Conservation (phyloP, 1,140 invertebrate species). For the Schmidtea mediterranea region DNA sequence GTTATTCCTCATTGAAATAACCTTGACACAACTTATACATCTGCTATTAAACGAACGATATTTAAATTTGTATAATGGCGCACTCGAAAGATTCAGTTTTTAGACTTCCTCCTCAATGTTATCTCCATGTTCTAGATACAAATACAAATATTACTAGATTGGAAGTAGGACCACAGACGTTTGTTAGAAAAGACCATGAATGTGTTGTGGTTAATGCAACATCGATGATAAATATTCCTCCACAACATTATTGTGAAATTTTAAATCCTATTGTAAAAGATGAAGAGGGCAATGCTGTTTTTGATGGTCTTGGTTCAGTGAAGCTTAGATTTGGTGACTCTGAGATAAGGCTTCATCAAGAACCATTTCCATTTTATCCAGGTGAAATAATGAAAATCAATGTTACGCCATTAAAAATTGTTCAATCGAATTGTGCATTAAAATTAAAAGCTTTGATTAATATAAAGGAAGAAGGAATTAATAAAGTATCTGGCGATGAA, state of each 20-base stretch:
- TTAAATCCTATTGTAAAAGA: constrained; percentile 27
- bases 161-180: constrained; percentile 30
- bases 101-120: constrained; percentile 29
- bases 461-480: constrained; percentile 23
- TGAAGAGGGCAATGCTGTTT: constrained; percentile 13
- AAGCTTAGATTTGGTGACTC: constrained; percentile 28
- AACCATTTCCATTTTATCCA: constrained; percentile 33
- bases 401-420: constrained; percentile 27
- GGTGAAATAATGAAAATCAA: constrained; percentile 27
- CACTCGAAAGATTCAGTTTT: constrained; percentile 18
- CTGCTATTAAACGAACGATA: too few species aligned
- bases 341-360: constrained; percentile 30
- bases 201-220: constrained; percentile 25
- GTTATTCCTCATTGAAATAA: too few species aligned
- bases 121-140: constrained; percentile 31
- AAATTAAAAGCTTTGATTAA: constrained; percentile 24
- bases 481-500: constrained; percentile 29
- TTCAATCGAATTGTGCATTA: constrained; percentile 26
- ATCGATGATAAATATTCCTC: constrained; percentile 31
- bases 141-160: constrained; percentile 30
- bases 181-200: constrained; percentile 31
- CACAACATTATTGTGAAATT: constrained; percentile 30
- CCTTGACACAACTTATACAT: too few species aligned
- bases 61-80: too few species aligned
- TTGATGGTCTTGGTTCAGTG: constrained; percentile 24